Conservation (phyloP, 2,888 invertebrate genomes). For the Himalopsyche anomala region DNA sequence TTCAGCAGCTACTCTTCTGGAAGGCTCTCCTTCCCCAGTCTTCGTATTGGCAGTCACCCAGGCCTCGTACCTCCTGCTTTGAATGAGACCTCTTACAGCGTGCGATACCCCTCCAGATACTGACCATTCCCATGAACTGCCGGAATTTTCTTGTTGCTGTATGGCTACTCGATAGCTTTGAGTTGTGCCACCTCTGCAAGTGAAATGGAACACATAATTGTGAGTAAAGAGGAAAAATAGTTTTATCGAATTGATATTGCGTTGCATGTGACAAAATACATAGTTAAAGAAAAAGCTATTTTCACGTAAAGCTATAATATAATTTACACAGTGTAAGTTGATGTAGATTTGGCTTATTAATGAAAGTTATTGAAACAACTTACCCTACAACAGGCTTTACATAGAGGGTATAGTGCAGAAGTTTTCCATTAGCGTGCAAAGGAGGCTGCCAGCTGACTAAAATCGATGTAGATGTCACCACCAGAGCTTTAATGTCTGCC, state of each 20-base stretch:
- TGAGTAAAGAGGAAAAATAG: neutral
- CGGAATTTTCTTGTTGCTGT: neutral
- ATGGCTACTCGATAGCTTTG: slow-evolving; percentile 57
- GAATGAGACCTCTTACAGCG: slow-evolving; percentile 76
- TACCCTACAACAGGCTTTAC: slow-evolving; percentile 76
- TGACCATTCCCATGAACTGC: slow-evolving; percentile 58
- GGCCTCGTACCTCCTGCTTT: slow-evolving; percentile 78
- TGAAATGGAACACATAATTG: neutral
- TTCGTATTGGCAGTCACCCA: slow-evolving; percentile 80
- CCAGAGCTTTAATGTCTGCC: slow-evolving; percentile 88
- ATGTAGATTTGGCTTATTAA: too few species aligned
- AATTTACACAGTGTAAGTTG: neutral
- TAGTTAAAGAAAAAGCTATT: too few species aligned
- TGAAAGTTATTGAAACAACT: slow-evolving; percentile 36
- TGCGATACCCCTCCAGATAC: slow-evolving; percentile 73
- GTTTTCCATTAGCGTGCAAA: slow-evolving; percentile 86
- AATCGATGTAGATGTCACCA: slow-evolving; percentile 87
- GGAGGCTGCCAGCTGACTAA: slow-evolving; percentile 92
- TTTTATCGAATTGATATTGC: too few species aligned
- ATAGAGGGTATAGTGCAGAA: slow-evolving; percentile 88
- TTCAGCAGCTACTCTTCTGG: slow-evolving; percentile 73
- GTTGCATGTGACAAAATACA: neutral
- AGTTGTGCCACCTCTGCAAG: slow-evolving; percentile 60
- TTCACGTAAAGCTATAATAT: neutral
- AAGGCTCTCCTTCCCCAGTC: slow-evolving; percentile 77